Conservation (phyloP, 2,113 vertebrate species). For the Tichodroma muraria region DNA sequence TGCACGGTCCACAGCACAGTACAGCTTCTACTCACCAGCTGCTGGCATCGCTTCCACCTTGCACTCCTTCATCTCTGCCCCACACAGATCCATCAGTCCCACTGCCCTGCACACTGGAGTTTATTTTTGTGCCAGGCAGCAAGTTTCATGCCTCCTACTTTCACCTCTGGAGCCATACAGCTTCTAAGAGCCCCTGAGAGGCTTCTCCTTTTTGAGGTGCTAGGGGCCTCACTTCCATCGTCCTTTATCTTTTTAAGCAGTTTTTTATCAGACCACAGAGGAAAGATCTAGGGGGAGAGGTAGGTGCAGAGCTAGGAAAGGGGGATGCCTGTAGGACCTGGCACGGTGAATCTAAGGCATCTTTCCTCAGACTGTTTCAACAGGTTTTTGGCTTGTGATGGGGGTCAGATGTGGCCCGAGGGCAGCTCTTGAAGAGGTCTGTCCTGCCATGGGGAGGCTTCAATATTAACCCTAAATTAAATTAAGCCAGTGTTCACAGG, state of each 20-base stretch:
- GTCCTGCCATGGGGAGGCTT: not conserved
- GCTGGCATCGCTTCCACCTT: rapidly evolving
- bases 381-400: not conserved
- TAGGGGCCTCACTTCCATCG: not conserved
- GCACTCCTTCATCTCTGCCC: not conserved
- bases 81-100: rapidly evolving
- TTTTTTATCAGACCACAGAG: not conserved
- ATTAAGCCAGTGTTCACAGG: not conserved
- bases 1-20: not conserved
- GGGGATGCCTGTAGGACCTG: not conserved
- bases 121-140: not conserved
- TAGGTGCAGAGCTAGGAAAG: not conserved
- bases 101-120: not conserved
- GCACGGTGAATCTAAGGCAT: not conserved
- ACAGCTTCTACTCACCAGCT: not conserved
- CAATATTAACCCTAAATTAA: not conserved
- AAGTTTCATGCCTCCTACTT: not conserved
- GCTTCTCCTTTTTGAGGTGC: not conserved
- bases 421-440: not conserved
- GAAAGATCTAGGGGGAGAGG: not conserved
- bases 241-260: not conserved
- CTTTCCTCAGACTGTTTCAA: not conserved
- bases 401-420: not conserved
- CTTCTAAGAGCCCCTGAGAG: not conserved
- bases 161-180: not conserved